These are phyloP conservation scores for Antigone vipio DNA, from an alignment of 2,113 vertebrate genomes.

Conservation along the genomic window DNA sequence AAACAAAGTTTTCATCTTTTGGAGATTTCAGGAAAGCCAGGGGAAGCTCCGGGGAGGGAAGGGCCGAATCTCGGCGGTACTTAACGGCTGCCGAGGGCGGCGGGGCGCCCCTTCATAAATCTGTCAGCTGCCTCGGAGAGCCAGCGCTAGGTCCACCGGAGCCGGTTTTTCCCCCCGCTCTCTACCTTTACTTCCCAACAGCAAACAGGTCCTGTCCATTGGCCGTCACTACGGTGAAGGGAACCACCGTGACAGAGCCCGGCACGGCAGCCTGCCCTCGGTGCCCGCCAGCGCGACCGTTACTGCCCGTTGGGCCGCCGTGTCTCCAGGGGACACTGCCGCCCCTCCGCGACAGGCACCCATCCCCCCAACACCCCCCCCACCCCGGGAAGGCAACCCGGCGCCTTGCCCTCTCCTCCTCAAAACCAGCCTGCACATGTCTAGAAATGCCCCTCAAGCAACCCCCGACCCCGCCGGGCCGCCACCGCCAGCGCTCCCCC, in stretches of 20 bases:
- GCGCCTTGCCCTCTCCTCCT: no score
- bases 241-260: not conserved
- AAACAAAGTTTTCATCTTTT: not conserved
- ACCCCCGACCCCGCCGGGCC: not conserved
- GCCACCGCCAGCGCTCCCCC: not conserved
- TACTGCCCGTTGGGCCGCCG: not conserved
- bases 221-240: not conserved
- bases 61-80: not conserved
- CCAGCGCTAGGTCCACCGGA: not conserved
- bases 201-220: not conserved
- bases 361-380: no score
- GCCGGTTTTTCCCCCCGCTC: no score
- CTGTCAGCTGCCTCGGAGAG: not conserved
- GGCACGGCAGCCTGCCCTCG: not conserved
- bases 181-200: not conserved
- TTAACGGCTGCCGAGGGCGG: not conserved
- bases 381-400: not conserved
- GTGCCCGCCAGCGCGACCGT: not conserved
- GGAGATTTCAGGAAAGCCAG: not conserved
- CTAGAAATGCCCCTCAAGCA: rapidly evolving
- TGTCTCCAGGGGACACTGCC: not conserved
- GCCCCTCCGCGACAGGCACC: not conserved
- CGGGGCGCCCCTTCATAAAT: no score
- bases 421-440: rapidly evolving
- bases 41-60: not conserved